Conservation (phyloP, 2,113 vertebrate genomes). For the Antechinus stuartii region DNA sequence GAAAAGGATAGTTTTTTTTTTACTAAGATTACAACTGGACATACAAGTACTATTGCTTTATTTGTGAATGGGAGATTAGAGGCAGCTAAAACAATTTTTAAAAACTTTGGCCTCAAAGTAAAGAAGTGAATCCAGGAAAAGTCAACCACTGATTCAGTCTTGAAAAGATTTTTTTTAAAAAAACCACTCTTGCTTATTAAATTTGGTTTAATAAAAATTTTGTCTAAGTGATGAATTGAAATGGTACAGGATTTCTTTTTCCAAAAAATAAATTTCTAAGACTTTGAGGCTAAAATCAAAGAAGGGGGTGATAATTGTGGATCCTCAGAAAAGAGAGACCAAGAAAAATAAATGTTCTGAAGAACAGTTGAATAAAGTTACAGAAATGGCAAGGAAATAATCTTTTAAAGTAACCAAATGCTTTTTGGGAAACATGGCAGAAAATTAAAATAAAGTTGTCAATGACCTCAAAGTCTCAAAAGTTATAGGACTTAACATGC, state of each 20-base stretch:
- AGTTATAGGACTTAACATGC: background rate
- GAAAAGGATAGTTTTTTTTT: background rate
- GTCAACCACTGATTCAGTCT: background rate
- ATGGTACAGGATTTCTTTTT: background rate
- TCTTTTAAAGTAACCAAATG: background rate
- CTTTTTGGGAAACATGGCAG: background rate
- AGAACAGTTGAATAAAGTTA: background rate
- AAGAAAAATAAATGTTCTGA: background rate
- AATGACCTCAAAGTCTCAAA: background rate
- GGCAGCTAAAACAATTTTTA: background rate
- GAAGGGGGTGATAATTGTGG: background rate
- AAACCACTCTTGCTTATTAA: background rate
- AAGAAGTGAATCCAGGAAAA: background rate
- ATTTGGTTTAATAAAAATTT: background rate
- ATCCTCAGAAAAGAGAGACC: background rate
- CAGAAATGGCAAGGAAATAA: background rate
- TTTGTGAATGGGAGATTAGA: background rate
- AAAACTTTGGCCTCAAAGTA: background rate
- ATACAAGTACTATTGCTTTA: background rate
- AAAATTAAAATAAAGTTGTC: background rate
- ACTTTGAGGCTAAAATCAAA: background rate
- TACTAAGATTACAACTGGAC: background rate
- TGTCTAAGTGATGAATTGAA: background rate
- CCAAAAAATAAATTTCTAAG: background rate
- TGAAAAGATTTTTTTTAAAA: background rate